These are phyloP conservation scores for Aleiodes sp. DNA, from an alignment of 1,140 invertebrate genomes.

Conservation along the genomic window DNA sequence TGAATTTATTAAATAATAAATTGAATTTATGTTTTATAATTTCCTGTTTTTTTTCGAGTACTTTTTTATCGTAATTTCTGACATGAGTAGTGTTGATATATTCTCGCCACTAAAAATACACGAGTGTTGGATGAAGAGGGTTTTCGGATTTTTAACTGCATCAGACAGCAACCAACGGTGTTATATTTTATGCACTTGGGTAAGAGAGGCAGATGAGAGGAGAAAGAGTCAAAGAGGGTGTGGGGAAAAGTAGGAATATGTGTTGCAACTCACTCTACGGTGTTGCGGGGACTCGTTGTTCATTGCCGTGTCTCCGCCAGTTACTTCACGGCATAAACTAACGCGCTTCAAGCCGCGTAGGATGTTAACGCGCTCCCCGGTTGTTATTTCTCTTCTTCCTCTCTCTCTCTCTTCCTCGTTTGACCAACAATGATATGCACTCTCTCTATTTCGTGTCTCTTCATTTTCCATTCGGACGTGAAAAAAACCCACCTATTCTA, in stretches of 20 bases:
- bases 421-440: neutral
- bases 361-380: constrained; percentile 26
- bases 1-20: neutral
- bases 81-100: neutral
- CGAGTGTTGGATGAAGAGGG: constrained; percentile 22
- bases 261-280: constrained; percentile 33
- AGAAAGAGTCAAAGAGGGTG: neutral
- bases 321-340: constrained; percentile 40
- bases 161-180: constrained; percentile 34
- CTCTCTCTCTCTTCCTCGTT: neutral
- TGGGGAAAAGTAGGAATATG: neutral
- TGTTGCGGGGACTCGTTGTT: constrained; percentile 25
- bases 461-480: constrained; percentile 2
- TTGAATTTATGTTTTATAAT: neutral
- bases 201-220: neutral
- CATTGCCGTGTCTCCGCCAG: constrained; percentile 37
- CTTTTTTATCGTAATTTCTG: neutral
- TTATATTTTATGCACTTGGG: constrained; percentile 41
- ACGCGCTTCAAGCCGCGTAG: constrained; percentile 30
- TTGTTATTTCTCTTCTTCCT: neutral
- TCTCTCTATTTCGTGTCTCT: neutral
- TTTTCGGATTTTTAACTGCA: constrained; percentile 36
- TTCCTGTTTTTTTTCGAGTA: neutral
- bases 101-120: neutral
- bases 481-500: neutral